Conservation (phyloP, 2,888 invertebrate species). For the Nephrotoma flavescens region DNA sequence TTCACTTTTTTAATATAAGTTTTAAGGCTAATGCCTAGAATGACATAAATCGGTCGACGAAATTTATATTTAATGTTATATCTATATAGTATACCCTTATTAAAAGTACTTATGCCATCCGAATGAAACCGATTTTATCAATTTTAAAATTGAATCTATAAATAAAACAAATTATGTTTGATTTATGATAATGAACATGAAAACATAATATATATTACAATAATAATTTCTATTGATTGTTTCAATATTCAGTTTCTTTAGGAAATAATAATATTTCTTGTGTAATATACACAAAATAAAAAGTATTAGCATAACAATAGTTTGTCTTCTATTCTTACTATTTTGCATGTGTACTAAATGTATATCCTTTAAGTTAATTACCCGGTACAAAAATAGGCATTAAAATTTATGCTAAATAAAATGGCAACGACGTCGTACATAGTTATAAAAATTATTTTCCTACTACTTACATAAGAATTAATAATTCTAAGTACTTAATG, state of each 20-base stretch:
- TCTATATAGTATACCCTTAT: not conserved
- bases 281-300: not conserved
- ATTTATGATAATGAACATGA: not conserved
- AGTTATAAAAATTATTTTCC: too few species aligned
- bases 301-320: not conserved
- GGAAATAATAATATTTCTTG: too few species aligned
- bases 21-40: not conserved
- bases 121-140: not conserved
- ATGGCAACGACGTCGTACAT: not conserved
- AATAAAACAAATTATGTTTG: not conserved
- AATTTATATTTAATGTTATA: not conserved
- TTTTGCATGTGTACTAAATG: not conserved
- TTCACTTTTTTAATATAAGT: not conserved
- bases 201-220: not conserved
- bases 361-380: not conserved
- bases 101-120: not conserved
- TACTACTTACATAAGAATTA: too few species aligned
- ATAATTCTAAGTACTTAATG: not conserved
- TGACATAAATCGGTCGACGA: not conserved
- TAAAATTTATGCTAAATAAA: not conserved
- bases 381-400: not conserved
- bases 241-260: not conserved
- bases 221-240: not conserved
- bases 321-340: not conserved
- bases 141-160: not conserved